These are phyloP conservation scores for Siphlonurus alternatus DNA, from an alignment of 2,888 invertebrate genomes.

Conservation along the genomic window DNA sequence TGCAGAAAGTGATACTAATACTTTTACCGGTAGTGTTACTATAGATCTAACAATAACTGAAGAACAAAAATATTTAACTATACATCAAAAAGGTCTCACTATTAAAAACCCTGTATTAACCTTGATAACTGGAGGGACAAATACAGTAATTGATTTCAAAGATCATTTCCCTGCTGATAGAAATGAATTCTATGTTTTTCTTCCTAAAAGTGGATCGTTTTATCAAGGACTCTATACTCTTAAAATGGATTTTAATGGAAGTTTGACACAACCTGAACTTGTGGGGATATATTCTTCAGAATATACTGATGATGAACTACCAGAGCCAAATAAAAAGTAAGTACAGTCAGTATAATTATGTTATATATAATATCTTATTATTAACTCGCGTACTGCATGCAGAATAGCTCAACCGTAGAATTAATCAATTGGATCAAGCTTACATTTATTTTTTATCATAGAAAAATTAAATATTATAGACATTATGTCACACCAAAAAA, in stretches of 20 bases:
- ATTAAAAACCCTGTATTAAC: constrained; percentile 27
- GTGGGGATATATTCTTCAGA: background rate
- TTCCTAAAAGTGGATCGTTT: background rate
- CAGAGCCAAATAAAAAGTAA: background rate
- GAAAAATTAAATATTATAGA: too few relatives aligned
- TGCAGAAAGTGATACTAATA: constrained; percentile 37
- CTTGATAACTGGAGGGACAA: background rate
- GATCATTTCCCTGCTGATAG: background rate
- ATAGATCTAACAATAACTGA: constrained; percentile 30
- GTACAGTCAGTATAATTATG: too few relatives aligned
- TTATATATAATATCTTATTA: too few relatives aligned
- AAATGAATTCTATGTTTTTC: background rate
- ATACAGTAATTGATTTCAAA: background rate
- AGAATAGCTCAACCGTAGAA: too few relatives aligned
- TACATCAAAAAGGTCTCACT: constrained; percentile 43
- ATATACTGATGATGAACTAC: background rate
- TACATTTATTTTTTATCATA: too few relatives aligned
- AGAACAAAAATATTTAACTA: constrained; percentile 30
- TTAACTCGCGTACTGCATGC: too few relatives aligned
- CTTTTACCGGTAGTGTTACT: constrained; percentile 36
- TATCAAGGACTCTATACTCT: background rate
- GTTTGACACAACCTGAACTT: background rate
- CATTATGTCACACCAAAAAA: too few relatives aligned
- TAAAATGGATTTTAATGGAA: background rate
- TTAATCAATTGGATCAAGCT: too few relatives aligned